Conservation (phyloP, 2,113 vertebrate genomes). For the Corydoras sp. region DNA sequence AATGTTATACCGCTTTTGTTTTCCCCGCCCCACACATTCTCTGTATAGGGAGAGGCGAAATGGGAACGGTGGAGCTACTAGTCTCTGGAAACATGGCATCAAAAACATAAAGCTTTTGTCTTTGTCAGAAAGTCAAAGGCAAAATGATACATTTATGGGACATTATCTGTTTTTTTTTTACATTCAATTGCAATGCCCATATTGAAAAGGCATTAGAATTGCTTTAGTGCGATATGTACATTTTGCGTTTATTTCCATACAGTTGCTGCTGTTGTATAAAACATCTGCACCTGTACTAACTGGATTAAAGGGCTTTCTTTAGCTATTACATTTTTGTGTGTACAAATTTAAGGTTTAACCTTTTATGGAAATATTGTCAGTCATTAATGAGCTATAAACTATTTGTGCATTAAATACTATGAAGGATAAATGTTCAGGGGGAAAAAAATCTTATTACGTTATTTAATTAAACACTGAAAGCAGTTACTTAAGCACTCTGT, state of each 20-base stretch:
- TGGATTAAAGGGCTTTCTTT: slow-evolving; percentile 42
- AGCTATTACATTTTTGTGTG: slow-evolving; percentile 18
- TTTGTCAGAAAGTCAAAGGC: slow-evolving; percentile 55
- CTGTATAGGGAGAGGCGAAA: slow-evolving; percentile 73
- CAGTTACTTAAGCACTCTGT: slow-evolving; percentile 45
- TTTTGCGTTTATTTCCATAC: slow-evolving; percentile 31
- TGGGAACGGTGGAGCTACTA: slow-evolving; percentile 59
- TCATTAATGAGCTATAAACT: slow-evolving; percentile 7
- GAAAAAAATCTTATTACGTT: slow-evolving; percentile 29
- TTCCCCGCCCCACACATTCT: slow-evolving; percentile 60
- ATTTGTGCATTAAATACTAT: slow-evolving; percentile 43
- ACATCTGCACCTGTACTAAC: slow-evolving; percentile 58
- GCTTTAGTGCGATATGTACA: slow-evolving; percentile 68
- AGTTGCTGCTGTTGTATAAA: slow-evolving; percentile 53
- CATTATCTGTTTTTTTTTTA: slow-evolving; percentile 54
- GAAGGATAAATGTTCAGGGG: slow-evolving; percentile 22
- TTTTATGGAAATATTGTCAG: slow-evolving; percentile 27
- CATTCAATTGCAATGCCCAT: slow-evolving; percentile 70
- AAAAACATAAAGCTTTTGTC: slow-evolving; percentile 66
- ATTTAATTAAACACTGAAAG: slow-evolving; percentile 40
- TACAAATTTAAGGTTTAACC: slow-evolving; percentile 26
- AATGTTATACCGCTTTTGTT: slow-evolving; percentile 64
- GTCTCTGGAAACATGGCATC: slow-evolving; percentile 51
- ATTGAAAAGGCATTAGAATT: slow-evolving; percentile 62
- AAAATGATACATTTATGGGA: slow-evolving; percentile 57